Conservation (phyloP, 1,140 invertebrate genomes). For the Olivierus martensii region DNA sequence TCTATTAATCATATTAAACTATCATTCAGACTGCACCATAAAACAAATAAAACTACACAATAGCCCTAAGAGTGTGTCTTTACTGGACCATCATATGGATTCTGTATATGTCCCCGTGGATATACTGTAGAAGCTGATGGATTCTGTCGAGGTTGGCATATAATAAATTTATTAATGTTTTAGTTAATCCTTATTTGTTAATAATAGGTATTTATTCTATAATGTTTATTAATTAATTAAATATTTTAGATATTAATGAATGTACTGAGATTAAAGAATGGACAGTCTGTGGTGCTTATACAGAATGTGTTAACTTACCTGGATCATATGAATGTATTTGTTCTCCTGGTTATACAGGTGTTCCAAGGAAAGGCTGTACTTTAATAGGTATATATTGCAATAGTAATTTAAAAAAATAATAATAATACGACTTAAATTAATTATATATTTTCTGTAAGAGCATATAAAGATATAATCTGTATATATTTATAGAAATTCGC, state of each 20-base stretch:
- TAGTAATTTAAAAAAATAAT: background rate
- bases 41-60: no score
- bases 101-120: slow-evolving; percentile 64
- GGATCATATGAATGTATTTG: slow-evolving; percentile 51
- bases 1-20: no score
- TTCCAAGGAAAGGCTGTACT: slow-evolving; percentile 41
- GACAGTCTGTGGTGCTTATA: slow-evolving; percentile 19
- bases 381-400: slow-evolving; percentile 8
- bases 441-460: no score
- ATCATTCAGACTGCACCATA: no score
- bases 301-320: slow-evolving; percentile 22
- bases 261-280: slow-evolving; percentile 21
- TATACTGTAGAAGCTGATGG: slow-evolving; percentile 42
- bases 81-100: slow-evolving; percentile 30
- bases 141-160: slow-evolving; percentile 18
- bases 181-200: no score
- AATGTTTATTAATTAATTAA: no score
- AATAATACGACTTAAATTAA: background rate
- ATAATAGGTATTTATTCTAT: no score
- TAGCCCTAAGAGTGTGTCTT: slow-evolving; percentile 23
- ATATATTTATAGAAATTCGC: slow-evolving; percentile 26
- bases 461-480: no score
- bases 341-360: slow-evolving; percentile 62
- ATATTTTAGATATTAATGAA: slow-evolving; percentile 19
- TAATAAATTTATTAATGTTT: background rate